Base-by-base conservation (phyloP, 2,113 vertebrate species). In the Pseudonaja textilis region DNA sequence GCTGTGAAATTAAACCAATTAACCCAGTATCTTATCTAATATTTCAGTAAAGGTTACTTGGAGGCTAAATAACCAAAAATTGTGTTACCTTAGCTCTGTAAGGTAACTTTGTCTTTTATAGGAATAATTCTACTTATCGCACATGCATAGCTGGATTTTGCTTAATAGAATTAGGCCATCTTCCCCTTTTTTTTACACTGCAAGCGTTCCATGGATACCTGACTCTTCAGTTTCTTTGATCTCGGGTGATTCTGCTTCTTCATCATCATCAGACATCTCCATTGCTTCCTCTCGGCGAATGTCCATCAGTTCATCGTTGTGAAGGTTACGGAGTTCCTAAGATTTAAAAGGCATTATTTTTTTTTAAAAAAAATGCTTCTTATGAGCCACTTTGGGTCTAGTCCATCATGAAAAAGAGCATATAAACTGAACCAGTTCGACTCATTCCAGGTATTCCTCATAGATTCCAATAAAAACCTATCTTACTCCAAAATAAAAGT, bases 191-290 rank as follows among this genome's bases (percentile, higher is more conserved):
- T 6, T 50, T 50, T 50, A n/a, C 10, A 29, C 4, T 14, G 61
- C 16, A 69, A n/a, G 12, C 1, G 0, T 69, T 69, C 26, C 61
- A 14, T 29, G 29, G 61, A 81, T 98, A 50, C 99, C 99, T 89
- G 98, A 98, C 96, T 99, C 98, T 87, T 99, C 99, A 0, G 97
- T 98, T 97, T 99, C 98, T 96, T 99, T 99, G 96, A 97, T 98
- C 95, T 99, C 98, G 2, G 96, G 89, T 3, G 96, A 96, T 95
- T 98, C 98, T 97, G 98, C 99, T 97, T 99, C 99, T 47, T 99
- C 99, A 50, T 99, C 99, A 47, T 99, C 99, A 50, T 99, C 99
- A 22, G 99, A 99, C 99, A 99, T 99, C 95, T 99, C 99, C 99
- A 99, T 99, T 96, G 99, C 99, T 96, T 99, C 99, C 97, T 99